Conservation (phyloP, 2,797 vertebrate genomes). For the Rhinatrema bivittatum region DNA sequence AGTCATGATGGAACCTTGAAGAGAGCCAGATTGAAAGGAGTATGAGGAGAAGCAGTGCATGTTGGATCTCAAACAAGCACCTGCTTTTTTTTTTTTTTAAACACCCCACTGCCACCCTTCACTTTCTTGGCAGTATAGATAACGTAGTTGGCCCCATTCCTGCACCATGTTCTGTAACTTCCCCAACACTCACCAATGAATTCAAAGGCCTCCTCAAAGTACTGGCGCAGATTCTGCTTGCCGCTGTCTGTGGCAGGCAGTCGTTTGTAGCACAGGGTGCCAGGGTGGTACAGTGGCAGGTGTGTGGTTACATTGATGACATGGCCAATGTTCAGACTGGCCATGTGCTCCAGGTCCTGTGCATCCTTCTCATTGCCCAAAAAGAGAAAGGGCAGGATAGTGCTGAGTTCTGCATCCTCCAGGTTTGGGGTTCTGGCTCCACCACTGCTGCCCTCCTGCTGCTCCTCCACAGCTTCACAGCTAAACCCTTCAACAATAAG, state of each 20-base stretch:
- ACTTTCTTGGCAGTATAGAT: too few relatives aligned
- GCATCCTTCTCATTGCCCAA: conserved; percentile 77
- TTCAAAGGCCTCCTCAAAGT: conserved; percentile 83
- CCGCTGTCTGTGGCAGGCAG: conserved; percentile 78
- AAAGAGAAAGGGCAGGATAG: conserved; percentile 76
- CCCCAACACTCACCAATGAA: conserved; percentile 79
- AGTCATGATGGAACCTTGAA: too few relatives aligned
- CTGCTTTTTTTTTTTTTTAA: too few relatives aligned
- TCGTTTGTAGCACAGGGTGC: conserved; percentile 70
- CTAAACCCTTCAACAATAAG: not conserved
- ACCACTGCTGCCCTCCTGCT: not conserved
- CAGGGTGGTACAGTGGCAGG: conserved; percentile 75
- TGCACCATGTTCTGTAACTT: too few relatives aligned
- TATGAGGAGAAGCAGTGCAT: too few relatives aligned
- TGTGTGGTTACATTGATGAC: conserved; percentile 80
- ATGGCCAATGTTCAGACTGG: conserved; percentile 67
- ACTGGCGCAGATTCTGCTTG: conserved; percentile 80
- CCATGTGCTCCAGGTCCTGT: conserved; percentile 68
- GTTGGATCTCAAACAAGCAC: too few relatives aligned
- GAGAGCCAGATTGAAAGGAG: too few relatives aligned
- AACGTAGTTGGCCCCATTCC: too few relatives aligned
- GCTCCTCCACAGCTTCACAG: not conserved
- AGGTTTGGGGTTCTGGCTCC: conserved; percentile 50
- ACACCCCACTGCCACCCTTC: too few relatives aligned
- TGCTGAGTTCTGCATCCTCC: conserved; percentile 73